Evolutionary conservation across 23 tunicate species (phyloP).

Genomic region (Styela clava): DNA sequence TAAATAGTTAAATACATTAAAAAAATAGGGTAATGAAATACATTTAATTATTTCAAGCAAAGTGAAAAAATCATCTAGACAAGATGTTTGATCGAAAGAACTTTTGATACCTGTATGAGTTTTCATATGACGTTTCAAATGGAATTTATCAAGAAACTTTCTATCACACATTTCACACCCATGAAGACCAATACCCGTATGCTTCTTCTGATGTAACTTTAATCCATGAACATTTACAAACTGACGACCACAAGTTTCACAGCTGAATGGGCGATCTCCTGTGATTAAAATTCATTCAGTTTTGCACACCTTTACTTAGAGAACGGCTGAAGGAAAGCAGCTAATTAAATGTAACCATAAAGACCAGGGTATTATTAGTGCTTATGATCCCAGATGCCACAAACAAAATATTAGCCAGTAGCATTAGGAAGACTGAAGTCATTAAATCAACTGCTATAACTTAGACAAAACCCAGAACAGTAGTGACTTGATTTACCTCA

Average conservation of each 20-base stretch:
- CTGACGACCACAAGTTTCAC: conserved; percentile 81
- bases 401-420: too few relatives aligned
- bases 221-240: conserved; percentile 65
- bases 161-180: conserved; percentile 60
- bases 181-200: conserved; percentile 82
- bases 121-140: conserved; percentile 51
- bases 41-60: too few relatives aligned
- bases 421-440: too few relatives aligned
- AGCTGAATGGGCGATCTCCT: conserved; percentile 65
- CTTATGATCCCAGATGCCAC: too few relatives aligned
- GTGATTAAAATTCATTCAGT: not conserved
- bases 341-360: not conserved
- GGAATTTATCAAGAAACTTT: conserved; percentile 65
- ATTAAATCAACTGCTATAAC: too few relatives aligned
- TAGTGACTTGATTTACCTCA: too few relatives aligned
- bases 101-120: conserved; percentile 77
- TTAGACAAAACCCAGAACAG: too few relatives aligned
- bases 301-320: not conserved
- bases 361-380: not conserved
- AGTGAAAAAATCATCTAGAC: too few relatives aligned
- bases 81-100: too few relatives aligned
- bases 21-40: too few relatives aligned
- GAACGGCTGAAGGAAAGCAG: not conserved
- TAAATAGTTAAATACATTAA: too few relatives aligned
- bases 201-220: conserved; percentile 70